These are phyloP conservation scores for Venusia cambrica DNA, from an alignment of 2,888 invertebrate species.

Conservation along the genomic window DNA sequence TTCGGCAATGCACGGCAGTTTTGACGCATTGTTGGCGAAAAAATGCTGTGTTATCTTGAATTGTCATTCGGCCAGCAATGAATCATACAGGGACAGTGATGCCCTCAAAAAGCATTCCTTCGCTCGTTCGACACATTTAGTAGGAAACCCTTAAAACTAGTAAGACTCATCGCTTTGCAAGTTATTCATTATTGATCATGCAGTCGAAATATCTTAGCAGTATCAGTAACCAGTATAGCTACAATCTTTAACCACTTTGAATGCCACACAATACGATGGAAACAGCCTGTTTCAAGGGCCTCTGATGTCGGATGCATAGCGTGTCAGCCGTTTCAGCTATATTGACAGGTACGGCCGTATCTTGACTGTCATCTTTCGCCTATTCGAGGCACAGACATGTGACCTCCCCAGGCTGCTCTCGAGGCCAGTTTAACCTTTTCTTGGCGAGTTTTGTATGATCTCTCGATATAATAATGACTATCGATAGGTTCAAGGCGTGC, in stretches of 20 bases:
- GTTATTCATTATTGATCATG: background rate
- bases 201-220: background rate
- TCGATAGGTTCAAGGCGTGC: slow-evolving; percentile 48
- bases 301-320: slow-evolving; percentile 25
- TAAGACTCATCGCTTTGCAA: background rate
- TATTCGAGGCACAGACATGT: slow-evolving; percentile 63
- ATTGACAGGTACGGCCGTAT: slow-evolving; percentile 45
- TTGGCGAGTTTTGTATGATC: slow-evolving; percentile 34
- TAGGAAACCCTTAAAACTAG: slow-evolving; percentile 18
- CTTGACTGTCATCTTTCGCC: slow-evolving; percentile 65
- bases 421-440: slow-evolving; percentile 62
- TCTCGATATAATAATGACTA: slow-evolving; percentile 41
- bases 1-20: slow-evolving; percentile 59
- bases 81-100: slow-evolving; percentile 29
- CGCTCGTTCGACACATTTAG: slow-evolving; percentile 17
- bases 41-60: slow-evolving; percentile 15
- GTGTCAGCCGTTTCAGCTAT: slow-evolving; percentile 26
- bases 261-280: slow-evolving; percentile 22
- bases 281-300: slow-evolving; percentile 23
- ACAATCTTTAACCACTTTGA: slow-evolving; percentile 10
- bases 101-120: slow-evolving; percentile 15
- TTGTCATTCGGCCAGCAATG: slow-evolving; percentile 19
- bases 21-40: slow-evolving; percentile 58
- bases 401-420: slow-evolving; percentile 53
- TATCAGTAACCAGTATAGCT: slow-evolving; percentile 4